phyloP scores from a whole-genome alignment of 2,113 vertebrate genomes.

The Mola mola region DNA sequence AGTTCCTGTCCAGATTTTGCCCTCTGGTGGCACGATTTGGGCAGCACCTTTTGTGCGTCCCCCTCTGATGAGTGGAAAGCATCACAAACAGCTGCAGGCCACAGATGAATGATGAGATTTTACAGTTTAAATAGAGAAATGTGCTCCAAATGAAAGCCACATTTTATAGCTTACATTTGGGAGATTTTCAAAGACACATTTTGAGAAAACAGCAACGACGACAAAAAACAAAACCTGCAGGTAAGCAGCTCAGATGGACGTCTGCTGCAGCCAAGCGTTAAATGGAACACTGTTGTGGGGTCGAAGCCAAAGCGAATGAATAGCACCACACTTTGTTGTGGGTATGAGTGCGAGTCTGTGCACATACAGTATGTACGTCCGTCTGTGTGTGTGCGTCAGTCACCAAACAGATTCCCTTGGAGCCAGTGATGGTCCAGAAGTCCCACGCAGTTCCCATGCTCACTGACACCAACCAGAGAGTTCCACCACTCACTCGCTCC shows the following conservation, averaged over 20 bases:
- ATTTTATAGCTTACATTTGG: not conserved
- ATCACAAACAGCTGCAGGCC: conserved; percentile 8
- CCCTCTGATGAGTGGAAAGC: conserved; percentile 13
- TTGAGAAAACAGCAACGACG: not conserved
- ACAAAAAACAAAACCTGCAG: not conserved
- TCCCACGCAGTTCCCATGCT: conserved; percentile 85
- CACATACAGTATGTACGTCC: conserved; percentile 8
- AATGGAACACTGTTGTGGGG: conserved; percentile 1
- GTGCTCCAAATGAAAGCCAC: not conserved
- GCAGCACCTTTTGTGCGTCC: conserved; percentile 42
- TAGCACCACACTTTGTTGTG: conserved; percentile 10
- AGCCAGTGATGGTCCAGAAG: conserved; percentile 67
- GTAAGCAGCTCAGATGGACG: not conserved
- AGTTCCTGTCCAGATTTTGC: conserved; percentile 80
- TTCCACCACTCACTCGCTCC: conserved; percentile 65
- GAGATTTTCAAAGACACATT: not conserved
- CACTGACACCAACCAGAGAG: conserved; percentile 78
- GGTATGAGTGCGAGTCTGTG: conserved; percentile 22
- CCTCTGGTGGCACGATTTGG: conserved; percentile 78
- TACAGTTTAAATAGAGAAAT: not conserved
- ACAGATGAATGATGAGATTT: conserved; percentile 12
- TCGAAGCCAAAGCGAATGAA: not conserved
- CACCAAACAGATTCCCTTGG: conserved; percentile 63
- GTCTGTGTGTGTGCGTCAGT: conserved; percentile 33
- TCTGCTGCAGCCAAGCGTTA: conserved; percentile 2